phyloP scores from a whole-genome alignment of 2,888 invertebrate genomes.

The Athrips mouffetella region DNA sequence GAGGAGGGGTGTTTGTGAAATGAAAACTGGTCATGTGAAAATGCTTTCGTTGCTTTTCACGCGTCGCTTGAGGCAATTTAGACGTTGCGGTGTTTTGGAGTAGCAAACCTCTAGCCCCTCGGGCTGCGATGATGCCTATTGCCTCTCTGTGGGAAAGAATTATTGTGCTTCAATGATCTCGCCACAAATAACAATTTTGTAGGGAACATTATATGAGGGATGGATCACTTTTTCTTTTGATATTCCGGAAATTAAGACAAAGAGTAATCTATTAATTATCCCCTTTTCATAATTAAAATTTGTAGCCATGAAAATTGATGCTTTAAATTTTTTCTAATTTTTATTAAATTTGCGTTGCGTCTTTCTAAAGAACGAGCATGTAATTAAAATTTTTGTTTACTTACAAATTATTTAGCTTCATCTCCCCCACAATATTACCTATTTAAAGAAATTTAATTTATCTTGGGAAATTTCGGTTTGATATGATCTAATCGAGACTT shows the following conservation, averaged over 20 bases:
- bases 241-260: not conserved
- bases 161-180: slow-evolving; percentile 45
- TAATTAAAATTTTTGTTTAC: not conserved
- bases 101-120: slow-evolving; percentile 38
- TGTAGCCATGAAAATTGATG: not conserved
- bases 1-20: slow-evolving; percentile 64
- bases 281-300: not conserved
- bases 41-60: slow-evolving; percentile 75
- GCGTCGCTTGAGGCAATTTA: slow-evolving; percentile 63
- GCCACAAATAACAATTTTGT: slow-evolving; percentile 34
- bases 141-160: slow-evolving; percentile 52
- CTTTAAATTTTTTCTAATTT: not conserved
- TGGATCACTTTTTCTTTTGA: not conserved
- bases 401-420: not conserved
- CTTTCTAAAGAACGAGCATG: not conserved
- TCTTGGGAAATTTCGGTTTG: not conserved
- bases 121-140: slow-evolving; percentile 40
- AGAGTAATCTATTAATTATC: not conserved
- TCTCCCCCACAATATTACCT: not conserved
- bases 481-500: not conserved
- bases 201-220: slow-evolving; percentile 16
- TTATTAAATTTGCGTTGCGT: not conserved
- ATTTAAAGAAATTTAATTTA: not conserved
- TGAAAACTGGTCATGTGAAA: slow-evolving; percentile 74
- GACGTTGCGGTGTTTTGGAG: slow-evolving; percentile 55